Conservation (phyloP, 1,140 invertebrate species). For the Leptinotarsa lineolata region DNA sequence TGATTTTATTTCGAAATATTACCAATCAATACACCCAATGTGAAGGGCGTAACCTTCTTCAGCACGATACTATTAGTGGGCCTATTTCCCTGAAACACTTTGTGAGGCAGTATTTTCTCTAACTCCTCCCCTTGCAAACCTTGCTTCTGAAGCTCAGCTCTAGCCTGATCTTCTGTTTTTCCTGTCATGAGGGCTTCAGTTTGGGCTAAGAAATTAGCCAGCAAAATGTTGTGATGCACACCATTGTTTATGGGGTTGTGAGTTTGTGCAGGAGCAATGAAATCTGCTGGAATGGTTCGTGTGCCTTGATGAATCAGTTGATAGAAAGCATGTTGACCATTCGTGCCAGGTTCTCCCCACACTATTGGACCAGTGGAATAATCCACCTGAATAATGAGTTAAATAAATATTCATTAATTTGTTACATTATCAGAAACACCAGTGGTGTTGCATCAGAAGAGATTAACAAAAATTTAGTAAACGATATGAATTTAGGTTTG, state of each 20-base stretch:
- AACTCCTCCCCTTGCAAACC: slow-evolving; percentile 75
- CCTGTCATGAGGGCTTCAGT: slow-evolving; percentile 97
- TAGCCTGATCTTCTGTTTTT: slow-evolving; percentile 78
- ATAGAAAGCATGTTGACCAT: slow-evolving; percentile 99
- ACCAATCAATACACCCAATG: slow-evolving; percentile 94
- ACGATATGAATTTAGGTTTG: too few relatives aligned
- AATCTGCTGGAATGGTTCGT: slow-evolving; percentile 94
- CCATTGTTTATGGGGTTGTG: slow-evolving; percentile 88
- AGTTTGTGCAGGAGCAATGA: slow-evolving; percentile 90
- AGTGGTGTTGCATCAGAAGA: too few relatives aligned
- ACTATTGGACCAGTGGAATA: slow-evolving; percentile 68
- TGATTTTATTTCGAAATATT: slow-evolving; percentile 44
- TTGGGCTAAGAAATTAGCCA: slow-evolving; percentile 98
- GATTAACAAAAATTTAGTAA: too few relatives aligned
- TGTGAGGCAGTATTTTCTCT: slow-evolving; percentile 87
- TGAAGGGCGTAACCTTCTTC: slow-evolving; percentile 91
- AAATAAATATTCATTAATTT: too few relatives aligned
- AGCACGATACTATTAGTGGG: slow-evolving; percentile 98
- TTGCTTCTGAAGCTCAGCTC: slow-evolving; percentile 73
- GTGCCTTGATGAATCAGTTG: slow-evolving; percentile 93
- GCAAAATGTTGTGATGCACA: slow-evolving; percentile 82
- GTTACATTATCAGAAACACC: too few relatives aligned
- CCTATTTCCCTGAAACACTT: slow-evolving; percentile 95
- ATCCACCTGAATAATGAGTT: slow-evolving; percentile 49
- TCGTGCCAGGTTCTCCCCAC: slow-evolving; percentile 96